Evolutionary conservation across 2,113 vertebrate genomes (phyloP).

Genomic region (Dolichallabes microphthalmus): DNA sequence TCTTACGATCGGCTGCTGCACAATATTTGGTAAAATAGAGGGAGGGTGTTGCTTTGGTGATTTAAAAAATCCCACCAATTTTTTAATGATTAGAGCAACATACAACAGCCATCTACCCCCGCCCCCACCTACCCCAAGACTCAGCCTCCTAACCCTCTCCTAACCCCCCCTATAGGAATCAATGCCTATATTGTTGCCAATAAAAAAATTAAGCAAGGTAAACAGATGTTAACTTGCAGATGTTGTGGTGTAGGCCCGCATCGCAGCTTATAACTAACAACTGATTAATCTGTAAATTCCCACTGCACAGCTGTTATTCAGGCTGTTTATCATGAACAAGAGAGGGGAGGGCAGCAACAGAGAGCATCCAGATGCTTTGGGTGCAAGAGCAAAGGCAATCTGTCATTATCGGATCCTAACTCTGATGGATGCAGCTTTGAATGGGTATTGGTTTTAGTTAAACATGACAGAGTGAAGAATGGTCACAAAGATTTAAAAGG

Average conservation of each 20-base stretch:
- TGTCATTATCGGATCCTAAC: conserved; percentile 80
- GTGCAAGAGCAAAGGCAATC: conserved; percentile 72
- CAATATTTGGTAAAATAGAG: background rate
- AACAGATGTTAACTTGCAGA: conserved; percentile 76
- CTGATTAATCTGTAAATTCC: conserved; percentile 80
- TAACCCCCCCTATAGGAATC: conserved; percentile 58
- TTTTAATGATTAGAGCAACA: background rate
- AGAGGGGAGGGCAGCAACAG: conserved; percentile 62
- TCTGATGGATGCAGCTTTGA: conserved; percentile 80
- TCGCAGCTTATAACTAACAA: conserved; percentile 73
- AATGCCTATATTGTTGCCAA: conserved; percentile 61
- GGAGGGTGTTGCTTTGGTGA: background rate
- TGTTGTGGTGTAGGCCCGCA: conserved; percentile 67
- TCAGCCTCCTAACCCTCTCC: too few species aligned
- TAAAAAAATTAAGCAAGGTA: conserved; percentile 70
- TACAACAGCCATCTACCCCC: background rate
- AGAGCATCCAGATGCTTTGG: conserved; percentile 79
- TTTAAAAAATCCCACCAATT: background rate
- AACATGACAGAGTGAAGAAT: conserved; percentile 82
- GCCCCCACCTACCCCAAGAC: too few species aligned
- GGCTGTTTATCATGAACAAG: conserved; percentile 77
- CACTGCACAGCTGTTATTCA: conserved; percentile 78
- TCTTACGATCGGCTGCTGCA: conserved; percentile 34
- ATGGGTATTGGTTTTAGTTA: conserved; percentile 81
- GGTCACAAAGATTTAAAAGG: conserved; percentile 73